Conservation (phyloP, 1,140 invertebrate species). For the Danaus plexippus region DNA sequence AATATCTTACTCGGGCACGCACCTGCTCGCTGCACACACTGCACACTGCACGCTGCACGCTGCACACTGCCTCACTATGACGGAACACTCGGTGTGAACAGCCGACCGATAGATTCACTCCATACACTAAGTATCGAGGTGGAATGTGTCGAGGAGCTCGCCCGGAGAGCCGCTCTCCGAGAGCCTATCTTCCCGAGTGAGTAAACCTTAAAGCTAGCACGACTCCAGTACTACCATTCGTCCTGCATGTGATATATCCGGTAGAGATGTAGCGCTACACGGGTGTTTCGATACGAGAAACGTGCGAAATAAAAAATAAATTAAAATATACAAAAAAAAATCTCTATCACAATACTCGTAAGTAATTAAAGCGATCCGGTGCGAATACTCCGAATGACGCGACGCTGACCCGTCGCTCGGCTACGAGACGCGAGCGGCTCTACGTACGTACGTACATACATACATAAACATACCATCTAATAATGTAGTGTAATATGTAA, state of each 20-base stretch:
- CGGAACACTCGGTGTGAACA: slow-evolving; percentile 18
- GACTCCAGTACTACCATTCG: slow-evolving; percentile 61
- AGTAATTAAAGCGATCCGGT: slow-evolving; percentile 71
- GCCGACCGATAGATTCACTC: slow-evolving; percentile 25
- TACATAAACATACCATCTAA: too few species aligned
- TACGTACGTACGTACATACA: too few species aligned
- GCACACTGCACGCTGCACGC: slow-evolving; percentile 15
- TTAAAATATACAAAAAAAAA: slow-evolving; percentile 67
- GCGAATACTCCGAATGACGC: slow-evolving; percentile 66
- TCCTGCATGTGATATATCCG: slow-evolving; percentile 39
- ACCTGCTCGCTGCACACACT: slow-evolving; percentile 25
- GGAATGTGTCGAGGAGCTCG: slow-evolving; percentile 32
- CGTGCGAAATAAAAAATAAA: slow-evolving; percentile 69
- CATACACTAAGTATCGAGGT: slow-evolving; percentile 31
- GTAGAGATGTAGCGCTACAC: slow-evolving; percentile 63
- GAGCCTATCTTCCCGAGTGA: slow-evolving; percentile 42
- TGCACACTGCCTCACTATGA: slow-evolving; percentile 21
- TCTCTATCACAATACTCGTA: slow-evolving; percentile 72
- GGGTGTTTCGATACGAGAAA: slow-evolving; percentile 48
- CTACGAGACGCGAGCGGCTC: slow-evolving; percentile 12
- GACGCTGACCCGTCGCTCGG: slow-evolving; percentile 18
- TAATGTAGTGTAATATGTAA: too few species aligned
- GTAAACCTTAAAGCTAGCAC: slow-evolving; percentile 62
- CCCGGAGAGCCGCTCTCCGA: slow-evolving; percentile 16
- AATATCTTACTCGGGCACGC: slow-evolving; percentile 70